Evolutionary conservation across 2,797 vertebrate genomes (phyloP).

Genomic region (Spondyliosoma cantharus): DNA sequence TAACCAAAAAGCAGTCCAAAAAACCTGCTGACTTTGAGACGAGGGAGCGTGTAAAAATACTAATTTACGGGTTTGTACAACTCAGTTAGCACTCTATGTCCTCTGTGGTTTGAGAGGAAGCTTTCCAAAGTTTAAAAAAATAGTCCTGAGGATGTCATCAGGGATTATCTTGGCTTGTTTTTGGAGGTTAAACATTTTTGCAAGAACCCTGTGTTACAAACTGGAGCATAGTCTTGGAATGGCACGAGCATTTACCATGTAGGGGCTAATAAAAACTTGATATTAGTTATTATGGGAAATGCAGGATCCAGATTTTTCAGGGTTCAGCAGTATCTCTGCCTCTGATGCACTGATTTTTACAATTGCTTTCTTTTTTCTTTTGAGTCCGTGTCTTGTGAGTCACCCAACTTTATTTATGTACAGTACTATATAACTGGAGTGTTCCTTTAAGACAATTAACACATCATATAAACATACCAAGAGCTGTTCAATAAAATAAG

Average conservation of each 20-base stretch:
- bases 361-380: background rate
- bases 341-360: background rate
- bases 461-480: background rate
- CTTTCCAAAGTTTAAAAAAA: background rate
- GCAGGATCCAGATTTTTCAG: background rate
- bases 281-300: conserved; percentile 2
- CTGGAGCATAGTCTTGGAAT: background rate
- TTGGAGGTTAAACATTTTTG: background rate
- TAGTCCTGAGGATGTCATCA: conserved; percentile 6
- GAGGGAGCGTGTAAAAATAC: too few species aligned
- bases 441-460: background rate
- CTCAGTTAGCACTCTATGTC: background rate
- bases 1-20: too few species aligned
- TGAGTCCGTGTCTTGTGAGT: background rate
- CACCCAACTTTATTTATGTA: background rate
- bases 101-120: background rate
- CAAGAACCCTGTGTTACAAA: background rate
- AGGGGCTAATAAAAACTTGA: background rate
- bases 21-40: too few species aligned
- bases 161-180: background rate
- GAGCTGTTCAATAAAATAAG: too few species aligned
- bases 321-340: background rate
- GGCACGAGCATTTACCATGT: too few species aligned
- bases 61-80: too few species aligned
- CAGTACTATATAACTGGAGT: background rate